Conservation (phyloP, 2,113 vertebrate species). For the Corythaeola cristata region DNA sequence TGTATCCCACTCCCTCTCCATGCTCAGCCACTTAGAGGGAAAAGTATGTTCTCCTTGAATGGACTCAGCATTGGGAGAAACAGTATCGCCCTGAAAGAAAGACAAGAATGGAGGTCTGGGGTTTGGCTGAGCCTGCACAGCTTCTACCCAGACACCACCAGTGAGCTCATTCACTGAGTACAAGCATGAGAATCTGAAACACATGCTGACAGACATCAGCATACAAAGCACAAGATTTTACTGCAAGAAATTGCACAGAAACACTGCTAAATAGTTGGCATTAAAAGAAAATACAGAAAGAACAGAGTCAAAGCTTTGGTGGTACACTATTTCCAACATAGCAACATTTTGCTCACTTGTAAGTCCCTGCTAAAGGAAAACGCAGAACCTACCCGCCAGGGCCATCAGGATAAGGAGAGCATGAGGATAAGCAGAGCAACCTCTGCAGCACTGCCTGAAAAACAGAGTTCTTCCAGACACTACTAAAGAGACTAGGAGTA, state of each 20-base stretch:
- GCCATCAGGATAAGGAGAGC: background rate
- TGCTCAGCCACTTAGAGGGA: accelerated
- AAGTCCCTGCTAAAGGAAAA: background rate
- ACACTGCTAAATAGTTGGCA: background rate
- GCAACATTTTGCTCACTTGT: background rate
- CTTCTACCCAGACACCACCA: background rate
- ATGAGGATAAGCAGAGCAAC: background rate
- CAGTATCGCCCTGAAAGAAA: background rate
- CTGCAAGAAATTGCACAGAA: background rate
- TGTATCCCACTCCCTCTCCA: background rate
- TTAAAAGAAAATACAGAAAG: background rate
- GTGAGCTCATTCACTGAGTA: background rate
- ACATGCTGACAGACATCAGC: background rate
- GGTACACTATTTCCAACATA: background rate
- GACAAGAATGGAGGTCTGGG: background rate
- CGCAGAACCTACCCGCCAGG: background rate
- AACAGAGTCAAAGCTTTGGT: background rate
- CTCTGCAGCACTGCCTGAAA: background rate
- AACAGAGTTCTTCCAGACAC: background rate
- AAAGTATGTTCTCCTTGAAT: background rate
- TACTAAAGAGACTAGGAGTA: background rate
- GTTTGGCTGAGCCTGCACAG: background rate
- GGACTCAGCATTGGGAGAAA: background rate
- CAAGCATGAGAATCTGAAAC: background rate
- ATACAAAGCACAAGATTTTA: background rate